phyloP scores from a whole-genome alignment of 2,113 vertebrate species.

The Setophaga kirtlandii region DNA sequence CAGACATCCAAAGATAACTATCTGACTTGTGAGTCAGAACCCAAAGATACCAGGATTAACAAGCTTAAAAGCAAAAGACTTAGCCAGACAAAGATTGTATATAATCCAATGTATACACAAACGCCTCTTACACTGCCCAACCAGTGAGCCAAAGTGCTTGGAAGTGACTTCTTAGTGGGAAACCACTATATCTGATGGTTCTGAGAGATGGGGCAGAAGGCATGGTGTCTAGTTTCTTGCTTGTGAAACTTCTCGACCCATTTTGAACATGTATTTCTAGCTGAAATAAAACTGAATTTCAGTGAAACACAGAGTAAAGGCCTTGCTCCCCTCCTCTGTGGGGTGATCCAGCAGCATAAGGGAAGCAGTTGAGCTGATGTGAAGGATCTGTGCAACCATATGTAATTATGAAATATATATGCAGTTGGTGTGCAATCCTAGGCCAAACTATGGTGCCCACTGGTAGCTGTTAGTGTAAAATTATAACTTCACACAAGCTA shows the following conservation, averaged over 20 bases:
- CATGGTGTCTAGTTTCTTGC: background rate
- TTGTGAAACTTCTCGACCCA: background rate
- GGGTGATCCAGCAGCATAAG: background rate
- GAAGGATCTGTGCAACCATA: background rate
- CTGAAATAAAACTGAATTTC: background rate
- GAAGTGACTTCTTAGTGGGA: background rate
- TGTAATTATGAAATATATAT: background rate
- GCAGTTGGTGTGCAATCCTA: background rate
- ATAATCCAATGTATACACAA: slow-evolving; percentile 38
- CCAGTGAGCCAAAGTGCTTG: background rate
- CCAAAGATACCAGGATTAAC: slow-evolving; percentile 47
- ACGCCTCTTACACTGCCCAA: background rate
- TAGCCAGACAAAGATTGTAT: slow-evolving; percentile 34
- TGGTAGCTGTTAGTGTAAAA: background rate
- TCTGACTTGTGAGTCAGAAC: slow-evolving; percentile 53
- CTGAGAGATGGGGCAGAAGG: background rate
- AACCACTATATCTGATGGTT: background rate
- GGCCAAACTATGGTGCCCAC: background rate
- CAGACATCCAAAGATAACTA: slow-evolving; percentile 52
- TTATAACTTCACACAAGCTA: background rate
- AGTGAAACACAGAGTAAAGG: background rate
- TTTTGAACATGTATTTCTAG: background rate
- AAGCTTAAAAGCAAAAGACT: slow-evolving; percentile 50
- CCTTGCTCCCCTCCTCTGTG: background rate
- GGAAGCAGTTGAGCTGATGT: background rate